Evolutionary conservation across 2,888 invertebrate species (phyloP).

Genomic region (Philhelius pedissequus): DNA sequence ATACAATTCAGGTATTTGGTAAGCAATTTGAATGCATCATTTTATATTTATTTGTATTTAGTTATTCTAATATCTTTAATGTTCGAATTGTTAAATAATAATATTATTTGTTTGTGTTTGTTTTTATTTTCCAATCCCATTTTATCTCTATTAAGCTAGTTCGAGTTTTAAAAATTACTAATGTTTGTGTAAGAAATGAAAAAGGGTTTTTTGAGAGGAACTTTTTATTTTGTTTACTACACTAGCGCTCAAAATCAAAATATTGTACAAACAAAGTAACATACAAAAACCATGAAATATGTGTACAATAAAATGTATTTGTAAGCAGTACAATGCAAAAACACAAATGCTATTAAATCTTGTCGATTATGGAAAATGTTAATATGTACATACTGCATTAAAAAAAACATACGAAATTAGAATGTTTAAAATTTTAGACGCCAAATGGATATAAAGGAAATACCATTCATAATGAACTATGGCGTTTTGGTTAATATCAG

Average conservation of each 20-base stretch:
- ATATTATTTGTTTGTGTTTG: slow-evolving; percentile 1
- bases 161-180: slow-evolving; percentile 1
- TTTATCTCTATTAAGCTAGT: slow-evolving; percentile 45
- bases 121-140: slow-evolving; percentile 26
- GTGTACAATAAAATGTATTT: no score
- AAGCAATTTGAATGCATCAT: slow-evolving; percentile 73
- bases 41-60: slow-evolving; percentile 41
- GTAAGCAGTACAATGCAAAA: no score
- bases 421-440: no score
- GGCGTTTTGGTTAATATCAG: no score
- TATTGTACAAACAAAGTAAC: background rate
- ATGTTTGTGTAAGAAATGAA: background rate
- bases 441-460: no score
- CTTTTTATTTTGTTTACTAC: background rate
- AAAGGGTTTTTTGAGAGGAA: background rate
- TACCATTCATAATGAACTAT: no score
- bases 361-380: no score
- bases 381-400: no score
- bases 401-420: no score
- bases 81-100: slow-evolving; percentile 48
- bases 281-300: no score
- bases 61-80: slow-evolving; percentile 47
- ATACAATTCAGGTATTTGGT: slow-evolving; percentile 77
- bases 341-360: no score
- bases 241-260: slow-evolving; percentile 30